These are phyloP conservation scores for Tokudaia muenninki DNA, from an alignment of 2,797 vertebrate genomes.

Conservation along the genomic window DNA sequence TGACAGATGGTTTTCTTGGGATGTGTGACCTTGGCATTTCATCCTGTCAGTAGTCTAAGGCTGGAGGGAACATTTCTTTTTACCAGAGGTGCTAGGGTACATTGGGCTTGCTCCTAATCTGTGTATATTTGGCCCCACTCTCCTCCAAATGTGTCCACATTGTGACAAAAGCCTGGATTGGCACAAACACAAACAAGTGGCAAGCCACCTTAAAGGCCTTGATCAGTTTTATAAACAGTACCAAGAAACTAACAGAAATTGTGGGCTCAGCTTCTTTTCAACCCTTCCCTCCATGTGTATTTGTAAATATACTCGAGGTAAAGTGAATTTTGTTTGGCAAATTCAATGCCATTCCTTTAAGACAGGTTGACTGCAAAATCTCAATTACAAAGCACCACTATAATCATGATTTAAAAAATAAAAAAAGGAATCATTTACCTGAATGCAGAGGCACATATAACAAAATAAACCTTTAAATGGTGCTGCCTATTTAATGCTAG, in stretches of 20 bases:
- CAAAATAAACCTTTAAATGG: constrained; percentile 4
- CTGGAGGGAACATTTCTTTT: constrained; percentile 11
- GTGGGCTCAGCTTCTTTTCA: constrained; percentile 28
- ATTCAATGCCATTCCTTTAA: constrained; percentile 44
- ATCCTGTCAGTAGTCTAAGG: constrained; percentile 38
- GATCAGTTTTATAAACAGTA: constrained; percentile 25
- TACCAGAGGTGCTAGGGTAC: not conserved
- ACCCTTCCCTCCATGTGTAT: not conserved
- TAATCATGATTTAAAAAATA: not conserved
- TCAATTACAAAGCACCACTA: constrained; percentile 33
- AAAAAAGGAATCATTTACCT: constrained; percentile 33
- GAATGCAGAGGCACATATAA: not conserved
- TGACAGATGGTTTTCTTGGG: constrained; percentile 35
- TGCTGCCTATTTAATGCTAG: constrained; percentile 22
- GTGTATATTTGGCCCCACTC: not conserved
- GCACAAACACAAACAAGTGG: not conserved
- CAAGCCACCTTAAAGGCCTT: not conserved
- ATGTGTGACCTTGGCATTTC: constrained; percentile 43
- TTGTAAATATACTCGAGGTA: constrained; percentile 52
- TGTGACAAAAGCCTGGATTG: not conserved
- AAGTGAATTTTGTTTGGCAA: constrained; percentile 57
- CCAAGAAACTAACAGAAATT: constrained; percentile 34
- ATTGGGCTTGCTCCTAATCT: not conserved
- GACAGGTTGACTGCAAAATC: constrained; percentile 25
- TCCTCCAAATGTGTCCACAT: not conserved